These are phyloP conservation scores for Lepidochitona cinerea DNA, from an alignment of 2,888 invertebrate genomes.

Conservation along the genomic window DNA sequence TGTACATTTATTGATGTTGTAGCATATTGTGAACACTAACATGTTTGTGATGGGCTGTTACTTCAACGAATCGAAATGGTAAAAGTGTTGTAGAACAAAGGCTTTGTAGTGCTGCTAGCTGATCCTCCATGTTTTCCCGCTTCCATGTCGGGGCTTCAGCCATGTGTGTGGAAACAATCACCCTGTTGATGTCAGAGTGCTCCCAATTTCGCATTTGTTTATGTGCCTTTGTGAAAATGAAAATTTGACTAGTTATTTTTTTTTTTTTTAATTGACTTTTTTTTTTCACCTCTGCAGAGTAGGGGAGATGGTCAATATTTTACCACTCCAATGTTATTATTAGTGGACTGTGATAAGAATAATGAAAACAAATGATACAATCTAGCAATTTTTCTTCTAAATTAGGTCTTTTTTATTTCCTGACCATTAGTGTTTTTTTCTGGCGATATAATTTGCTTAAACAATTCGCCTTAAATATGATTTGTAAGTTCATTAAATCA, in stretches of 20 bases:
- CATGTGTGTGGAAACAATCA: neutral
- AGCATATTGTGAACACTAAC: too few relatives aligned
- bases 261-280: neutral
- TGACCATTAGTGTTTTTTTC: too few relatives aligned
- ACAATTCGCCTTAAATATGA: too few relatives aligned
- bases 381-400: neutral
- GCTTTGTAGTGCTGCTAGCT: slow-evolving; percentile 28
- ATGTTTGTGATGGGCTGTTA: too few relatives aligned
- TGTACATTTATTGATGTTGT: too few relatives aligned
- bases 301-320: neutral
- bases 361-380: too few relatives aligned
- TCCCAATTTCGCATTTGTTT: neutral
- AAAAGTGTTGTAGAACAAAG: slow-evolving; percentile 27
- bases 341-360: too few relatives aligned
- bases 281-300: neutral
- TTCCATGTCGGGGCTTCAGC: neutral
- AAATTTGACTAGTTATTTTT: neutral
- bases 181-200: neutral
- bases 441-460: too few relatives aligned
- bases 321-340: too few relatives aligned
- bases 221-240: neutral
- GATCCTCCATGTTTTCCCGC: slow-evolving; percentile 5
- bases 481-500: too few relatives aligned
- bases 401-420: too few relatives aligned
- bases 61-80: too few relatives aligned